Evolutionary conservation across 1,140 invertebrate genomes (phyloP), one percentile per base, ranked within the genome.

Genomic region (Hyles euphorbiae): DNA sequence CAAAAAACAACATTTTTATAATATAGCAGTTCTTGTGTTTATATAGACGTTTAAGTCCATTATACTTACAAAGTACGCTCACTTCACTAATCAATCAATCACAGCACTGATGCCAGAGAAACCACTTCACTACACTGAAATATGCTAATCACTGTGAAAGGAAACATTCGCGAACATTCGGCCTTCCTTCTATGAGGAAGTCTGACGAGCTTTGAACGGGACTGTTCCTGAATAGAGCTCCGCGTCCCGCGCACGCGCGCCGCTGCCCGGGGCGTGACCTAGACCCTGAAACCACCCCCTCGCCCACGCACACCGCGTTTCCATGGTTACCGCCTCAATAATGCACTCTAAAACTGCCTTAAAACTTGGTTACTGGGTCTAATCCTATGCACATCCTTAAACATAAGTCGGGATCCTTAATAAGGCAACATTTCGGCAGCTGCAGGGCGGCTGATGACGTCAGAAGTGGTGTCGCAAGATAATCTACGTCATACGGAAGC

Each of bases 231-330:
- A 68, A 67, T 58, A 67, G 60, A 65, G 70, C 67, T 48, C 60
- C 53, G 65, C 10, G 36, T 57, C 68, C 73, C 77, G 78, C 83
- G 81, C 81, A 72, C 72, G 81, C 83, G 83, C 76, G 34, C 34
- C 58, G n/a, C 43, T 34, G 51, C 51, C 69, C 71, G 74, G 86
- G 87, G 87, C 88, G 88, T 88, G 85, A 90, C 88, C 88, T 89
- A 90, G 88, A 90, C 88, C 88, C 83, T 89, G 87, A 87, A 84
- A 86, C 63, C 79, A 81, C 82, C 86, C 79, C 70, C 70, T 76
- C 73, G 77, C 86, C 84, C 76, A 83, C 83, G 74, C 78, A 70
- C 55, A 74, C 65, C 65, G 46, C 22, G 78, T 88, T 72, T 22
- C 76, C 70, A 87, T 85, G 69, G 81, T 56, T 74, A 88, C 80